Evolutionary conservation across 2,797 vertebrate genomes (phyloP), one percentile per base, ranked within the genome.

Genomic region (Chrosomus eos): DNA sequence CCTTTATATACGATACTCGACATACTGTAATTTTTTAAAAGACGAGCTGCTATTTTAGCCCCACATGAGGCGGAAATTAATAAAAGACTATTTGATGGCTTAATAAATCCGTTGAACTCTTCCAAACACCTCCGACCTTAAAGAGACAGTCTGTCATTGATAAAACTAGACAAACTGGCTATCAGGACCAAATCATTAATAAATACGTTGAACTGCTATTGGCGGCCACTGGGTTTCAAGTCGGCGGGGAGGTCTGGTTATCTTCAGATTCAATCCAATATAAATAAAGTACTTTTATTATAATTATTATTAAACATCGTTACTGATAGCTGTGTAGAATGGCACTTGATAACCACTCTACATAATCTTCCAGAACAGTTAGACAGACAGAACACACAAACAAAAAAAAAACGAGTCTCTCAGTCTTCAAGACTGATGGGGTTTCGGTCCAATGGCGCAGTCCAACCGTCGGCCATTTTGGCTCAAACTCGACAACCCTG

Each of bases 21-120:
- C 3, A 40, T 40, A 45, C 3, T 60, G 28, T 74, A 26, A n/a
- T 43, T 36, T 31, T 48, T 72, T 58, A 26, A 31, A 31, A 70
- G 23, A 55, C 1, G 10, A 40, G 1, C 9, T 9, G 75, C 75
- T 33, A 68, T 60, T 70, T 81, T 88, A 89, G 88, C 86, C 87
- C 70, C 83, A 86, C 23, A 71, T 70, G 73, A 88, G 87, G 72
- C 90, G 79, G 90, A 84, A 86, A 89, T 89, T 55, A 87, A 85
- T 72, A 84, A 84, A 86, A 86, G 51, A 21, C 33, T n/a, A 87
- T 86, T 51, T 64, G 83, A n/a, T 87, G 83, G 68, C 62, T 70
- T 68, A 13, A 70, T 1, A 81, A 51, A 33, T 76, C 19, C 1
- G 7, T 21, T 40, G 19, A 76, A 78, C 38, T 58, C 68, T 26